phyloP scores from a whole-genome alignment of 92 coral and sea anemone species.

The Meandrina meandrites region DNA sequence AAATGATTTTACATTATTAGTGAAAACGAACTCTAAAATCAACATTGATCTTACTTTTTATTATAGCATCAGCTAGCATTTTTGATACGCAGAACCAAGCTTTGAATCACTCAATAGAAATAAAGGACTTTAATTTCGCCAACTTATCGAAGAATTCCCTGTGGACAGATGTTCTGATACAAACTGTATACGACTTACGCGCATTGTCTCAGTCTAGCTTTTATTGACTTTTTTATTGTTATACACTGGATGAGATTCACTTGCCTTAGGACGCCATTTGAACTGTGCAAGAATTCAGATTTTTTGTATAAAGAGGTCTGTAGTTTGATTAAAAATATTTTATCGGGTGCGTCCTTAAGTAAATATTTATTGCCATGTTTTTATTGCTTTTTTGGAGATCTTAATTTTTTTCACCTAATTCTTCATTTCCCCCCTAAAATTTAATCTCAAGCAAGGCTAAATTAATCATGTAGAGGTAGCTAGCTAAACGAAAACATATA shows the following conservation, averaged over 20 bases:
- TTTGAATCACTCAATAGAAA: background rate
- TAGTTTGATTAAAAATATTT: conserved; percentile 18
- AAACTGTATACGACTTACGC: background rate
- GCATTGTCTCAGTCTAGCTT: background rate
- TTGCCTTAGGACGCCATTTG: background rate
- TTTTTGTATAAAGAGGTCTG: background rate
- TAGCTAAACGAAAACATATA: background rate
- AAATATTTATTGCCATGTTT: background rate
- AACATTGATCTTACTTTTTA: background rate
- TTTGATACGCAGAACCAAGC: background rate
- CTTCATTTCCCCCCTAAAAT: background rate
- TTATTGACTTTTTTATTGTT: background rate
- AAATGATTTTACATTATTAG: background rate
- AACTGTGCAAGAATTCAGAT: background rate
- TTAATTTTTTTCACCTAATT: background rate
- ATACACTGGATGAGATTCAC: background rate
- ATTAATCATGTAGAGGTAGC: background rate
- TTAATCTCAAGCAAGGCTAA: background rate
- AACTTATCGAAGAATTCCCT: background rate
- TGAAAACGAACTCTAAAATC: background rate
- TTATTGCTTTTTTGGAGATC: background rate
- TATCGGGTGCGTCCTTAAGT: background rate
- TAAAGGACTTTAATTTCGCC: background rate
- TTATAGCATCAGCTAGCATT: background rate
- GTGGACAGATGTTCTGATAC: background rate